Evolutionary conservation across 2,888 invertebrate genomes (phyloP), one percentile per base, ranked within the genome.

Genomic region (Orthonevra nobilis): DNA sequence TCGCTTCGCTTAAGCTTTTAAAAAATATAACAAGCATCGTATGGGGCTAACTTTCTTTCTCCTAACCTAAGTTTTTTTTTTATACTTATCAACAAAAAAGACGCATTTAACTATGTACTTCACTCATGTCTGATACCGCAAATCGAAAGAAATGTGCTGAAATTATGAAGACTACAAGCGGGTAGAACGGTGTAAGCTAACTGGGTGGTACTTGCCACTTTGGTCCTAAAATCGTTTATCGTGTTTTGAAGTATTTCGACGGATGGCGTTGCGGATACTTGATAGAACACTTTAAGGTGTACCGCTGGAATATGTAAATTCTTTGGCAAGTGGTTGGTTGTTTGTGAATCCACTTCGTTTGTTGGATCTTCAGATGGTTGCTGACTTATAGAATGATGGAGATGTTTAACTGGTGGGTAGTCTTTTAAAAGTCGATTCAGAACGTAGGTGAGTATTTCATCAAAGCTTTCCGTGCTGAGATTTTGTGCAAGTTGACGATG

Each of bases 121-220:
- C 88, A 93, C 86, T 93, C 93, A 87, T 95, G 93, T 83, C 95
- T 90, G 82, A 96, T 91, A 14, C 95, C 96, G 89, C 94, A 94
- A 87, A 96, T 92, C 81, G 96, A 95, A 83, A 96, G 91, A 90
- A 95, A 94, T 84, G 95, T 95, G 90, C 93, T 93, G 82, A 93
- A 93, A 90, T 93, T 94, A 89, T 95, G 94, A 85, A 96, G 91
- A 87, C 93, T 93, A 82, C 92, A 91, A 82, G 95, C 95, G 54
- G 96, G 96, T 89, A 96, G 91, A 75, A 94, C 91, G 9, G 94
- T 95, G 83, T 93, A 92, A 66, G 93, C 93, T 82, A 94, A 91
- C 54, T 83, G 81, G 85, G 87, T 84, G 87, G 90, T 83, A 85
- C 90, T 86, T 85, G 90, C 90, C 87, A 91, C 85, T 86, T 92